Evolutionary conservation across 2,113 vertebrate genomes (phyloP), one percentile per base, ranked within the genome.

Genomic region (Pseudorhombus dupliciocellatus): DNA sequence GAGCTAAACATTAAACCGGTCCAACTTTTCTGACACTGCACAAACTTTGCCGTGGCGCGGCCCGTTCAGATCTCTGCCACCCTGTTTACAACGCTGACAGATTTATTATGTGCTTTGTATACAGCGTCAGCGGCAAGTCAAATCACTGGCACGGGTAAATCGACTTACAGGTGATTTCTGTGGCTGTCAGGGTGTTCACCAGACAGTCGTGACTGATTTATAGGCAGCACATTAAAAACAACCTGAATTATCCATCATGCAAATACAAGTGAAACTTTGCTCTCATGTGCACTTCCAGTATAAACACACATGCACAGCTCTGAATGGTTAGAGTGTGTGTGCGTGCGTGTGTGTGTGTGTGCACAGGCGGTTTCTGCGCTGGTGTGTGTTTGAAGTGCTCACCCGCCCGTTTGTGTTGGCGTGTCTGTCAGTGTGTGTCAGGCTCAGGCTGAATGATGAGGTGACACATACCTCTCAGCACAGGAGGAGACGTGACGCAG

Each of bases 381-480:
- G 52, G 15, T 57, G 21, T 50, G 30, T 62, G 44, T 66, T 65
- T 20, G 6, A 46, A 51, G 18, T 22, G 26, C 58, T 70, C 66
- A 42, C 21, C 4, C 46, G 8, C 51, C 15, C 16, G 34, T 57
- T 52, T 1, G 57, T 65, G 65, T 76, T 71, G 70, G 73, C 77
- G 53, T 77, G 68, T 71, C 24, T 84, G 75, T 86, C 68, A 70
- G 66, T 77, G 74, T 65, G 72, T 75, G 84, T 79, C 68, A 57
- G 68, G 68, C 75, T 84, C 51, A 50, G 75, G 5, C 14, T 22
- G 52, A 53, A 25, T 53, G 52, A 53, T 53, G 52, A 53, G 66
- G 58, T 85, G 84, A 87, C 85, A 88, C 85, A 84, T 87, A 73
- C 67, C 80, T 89, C 84, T 88, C 87, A 85, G 64, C 52, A 31